Conservation (phyloP, 2,113 vertebrate genomes). For the Heloderma charlesbogerti region DNA sequence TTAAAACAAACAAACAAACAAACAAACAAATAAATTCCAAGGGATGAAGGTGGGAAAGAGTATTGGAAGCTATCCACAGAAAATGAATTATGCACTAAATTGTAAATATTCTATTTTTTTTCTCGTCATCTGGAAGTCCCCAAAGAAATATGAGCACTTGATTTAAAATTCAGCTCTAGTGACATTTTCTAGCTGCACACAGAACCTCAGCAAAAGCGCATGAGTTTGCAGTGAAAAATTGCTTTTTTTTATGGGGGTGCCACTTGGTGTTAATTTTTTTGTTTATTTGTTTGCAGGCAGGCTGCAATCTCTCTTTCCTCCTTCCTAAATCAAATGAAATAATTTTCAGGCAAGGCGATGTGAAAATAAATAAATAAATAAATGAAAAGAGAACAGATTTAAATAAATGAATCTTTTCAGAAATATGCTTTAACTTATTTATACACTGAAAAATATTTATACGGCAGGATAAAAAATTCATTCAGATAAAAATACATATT, state of each 20-base stretch:
- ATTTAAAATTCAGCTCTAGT: conserved; percentile 82
- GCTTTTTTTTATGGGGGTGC: conserved; percentile 56
- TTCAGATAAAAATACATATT: conserved; percentile 64
- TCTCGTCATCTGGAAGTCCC: conserved; percentile 80
- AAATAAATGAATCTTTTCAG: conserved; percentile 63
- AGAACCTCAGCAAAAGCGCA: conserved; percentile 70
- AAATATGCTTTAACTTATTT: conserved; percentile 59
- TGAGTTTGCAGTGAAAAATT: conserved; percentile 64
- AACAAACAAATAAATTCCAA: conserved; percentile 30
- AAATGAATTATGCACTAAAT: conserved; percentile 85
- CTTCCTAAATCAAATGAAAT: conserved; percentile 56
- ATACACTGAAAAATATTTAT: conserved; percentile 59
- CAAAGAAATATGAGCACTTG: conserved; percentile 80
- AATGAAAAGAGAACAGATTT: conserved; percentile 29
- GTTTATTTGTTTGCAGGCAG: background rate
- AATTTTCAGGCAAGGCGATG: conserved; percentile 31
- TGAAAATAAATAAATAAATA: conserved; percentile 22
- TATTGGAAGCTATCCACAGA: conserved; percentile 67
- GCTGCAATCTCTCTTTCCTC: conserved; percentile 6
- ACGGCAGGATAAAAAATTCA: conserved; percentile 46
- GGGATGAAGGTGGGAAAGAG: background rate
- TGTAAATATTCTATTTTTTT: conserved; percentile 83
- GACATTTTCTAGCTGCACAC: conserved; percentile 75
- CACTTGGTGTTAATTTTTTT: conserved; percentile 68
- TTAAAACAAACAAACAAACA: conserved; percentile 13